Evolutionary conservation across 53 echinoderm and acorn worm genomes (phyloP).

Genomic region (Paracentrotus lividus): DNA sequence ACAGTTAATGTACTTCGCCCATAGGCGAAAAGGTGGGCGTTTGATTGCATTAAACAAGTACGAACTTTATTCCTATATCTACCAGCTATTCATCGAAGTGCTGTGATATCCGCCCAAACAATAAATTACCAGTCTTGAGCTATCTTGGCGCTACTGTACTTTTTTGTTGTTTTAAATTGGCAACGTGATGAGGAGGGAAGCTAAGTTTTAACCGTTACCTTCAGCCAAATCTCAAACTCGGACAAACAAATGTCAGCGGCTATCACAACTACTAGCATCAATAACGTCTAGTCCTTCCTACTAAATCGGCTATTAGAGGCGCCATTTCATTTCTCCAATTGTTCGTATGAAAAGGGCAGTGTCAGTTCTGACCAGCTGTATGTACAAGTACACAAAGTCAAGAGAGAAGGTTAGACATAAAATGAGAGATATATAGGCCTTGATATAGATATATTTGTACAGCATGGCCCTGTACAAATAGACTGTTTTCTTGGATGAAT

Average conservation of each 20-base stretch:
- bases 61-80: too few species aligned
- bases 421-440: neutral
- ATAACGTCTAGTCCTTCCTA: neutral
- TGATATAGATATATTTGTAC: too few species aligned
- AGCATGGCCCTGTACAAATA: too few species aligned
- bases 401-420: neutral
- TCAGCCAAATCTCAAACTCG: neutral
- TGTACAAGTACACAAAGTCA: neutral
- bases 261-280: slow-evolving; percentile 25
- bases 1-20: too few species aligned
- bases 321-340: neutral
- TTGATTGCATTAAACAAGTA: too few species aligned
- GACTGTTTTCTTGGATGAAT: too few species aligned
- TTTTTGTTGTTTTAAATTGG: neutral
- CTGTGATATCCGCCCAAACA: neutral
- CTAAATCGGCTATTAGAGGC: neutral
- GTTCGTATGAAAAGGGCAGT: neutral
- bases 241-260: slow-evolving; percentile 19
- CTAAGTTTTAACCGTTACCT: neutral
- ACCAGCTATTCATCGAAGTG: too few species aligned
- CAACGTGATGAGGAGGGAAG: neutral
- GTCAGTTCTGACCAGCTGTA: neutral
- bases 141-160: neutral
- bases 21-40: too few species aligned
- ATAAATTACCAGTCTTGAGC: neutral